A percentile compares a stretch with the other conserved stretches of the same genome.
These are phyloP conservation scores for Matsumurasca onukii DNA, from an alignment of 1,140 invertebrate genomes.

Conservation along the genomic window DNA sequence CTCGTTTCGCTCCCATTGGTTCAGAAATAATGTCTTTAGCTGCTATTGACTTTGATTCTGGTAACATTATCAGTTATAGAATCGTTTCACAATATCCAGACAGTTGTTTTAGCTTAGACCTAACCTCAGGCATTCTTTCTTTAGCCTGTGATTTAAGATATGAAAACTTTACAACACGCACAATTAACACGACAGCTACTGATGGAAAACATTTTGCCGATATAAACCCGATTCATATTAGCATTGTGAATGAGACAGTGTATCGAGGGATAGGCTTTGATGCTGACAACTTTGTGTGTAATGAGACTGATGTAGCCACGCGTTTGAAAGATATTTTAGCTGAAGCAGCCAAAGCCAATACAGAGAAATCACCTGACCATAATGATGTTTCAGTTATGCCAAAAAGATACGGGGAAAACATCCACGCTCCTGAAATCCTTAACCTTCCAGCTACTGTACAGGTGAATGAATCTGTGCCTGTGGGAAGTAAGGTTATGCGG, in stretches of 20 bases:
- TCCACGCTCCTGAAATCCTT: constrained; percentile 78
- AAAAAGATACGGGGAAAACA: constrained; percentile 78
- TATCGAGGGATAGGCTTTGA: constrained; percentile 44
- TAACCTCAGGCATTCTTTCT: constrained; percentile 68
- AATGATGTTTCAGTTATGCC: constrained; percentile 75
- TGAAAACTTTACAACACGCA: constrained; percentile 62
- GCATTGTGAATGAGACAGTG: constrained; percentile 64
- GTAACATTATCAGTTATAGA: constrained; percentile 82
- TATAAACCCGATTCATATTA: constrained; percentile 67
- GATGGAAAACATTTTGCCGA: constrained; percentile 91
- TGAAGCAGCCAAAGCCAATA: constrained; percentile 77
- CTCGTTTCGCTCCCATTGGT: constrained; percentile 67
- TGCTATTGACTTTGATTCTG: constrained; percentile 90
- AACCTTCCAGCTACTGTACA: constrained; percentile 73
- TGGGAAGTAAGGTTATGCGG: constrained; percentile 70
- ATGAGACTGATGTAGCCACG: constrained; percentile 78
- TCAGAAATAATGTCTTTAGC: constrained; percentile 84
- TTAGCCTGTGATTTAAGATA: constrained; percentile 75
- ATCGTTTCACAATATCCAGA: constrained; percentile 87
- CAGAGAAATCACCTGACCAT: constrained; percentile 48
- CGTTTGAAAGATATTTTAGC: constrained; percentile 75
- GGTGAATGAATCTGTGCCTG: constrained; percentile 81
- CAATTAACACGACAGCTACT: constrained; percentile 83
- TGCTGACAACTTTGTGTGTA: constrained; percentile 70
- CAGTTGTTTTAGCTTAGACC: constrained; percentile 81